phyloP scores from a whole-genome alignment of 2,888 invertebrate species.

The Ethmia dodecea region DNA sequence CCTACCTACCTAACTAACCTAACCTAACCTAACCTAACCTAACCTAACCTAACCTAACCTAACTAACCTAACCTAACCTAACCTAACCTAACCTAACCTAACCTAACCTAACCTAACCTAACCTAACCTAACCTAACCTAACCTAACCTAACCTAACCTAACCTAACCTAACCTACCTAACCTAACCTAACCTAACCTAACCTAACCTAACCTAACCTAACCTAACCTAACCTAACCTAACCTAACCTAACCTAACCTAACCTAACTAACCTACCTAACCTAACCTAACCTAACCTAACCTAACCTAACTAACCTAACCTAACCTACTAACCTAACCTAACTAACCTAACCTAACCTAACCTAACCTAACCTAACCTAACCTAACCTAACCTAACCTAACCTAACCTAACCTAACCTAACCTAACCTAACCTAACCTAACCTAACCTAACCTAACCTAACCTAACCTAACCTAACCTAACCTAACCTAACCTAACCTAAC shows the following conservation, averaged over 20 bases:
- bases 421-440: slow-evolving; percentile 27
- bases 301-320: slow-evolving; percentile 28
- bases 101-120: slow-evolving; percentile 20
- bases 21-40: slow-evolving; percentile 22
- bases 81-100: slow-evolving; percentile 21
- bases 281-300: slow-evolving; percentile 27
- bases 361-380: slow-evolving; percentile 30
- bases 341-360: slow-evolving; percentile 29
- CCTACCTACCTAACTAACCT: slow-evolving; percentile 17
- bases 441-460: slow-evolving; percentile 27
- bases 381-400: slow-evolving; percentile 31
- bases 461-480: slow-evolving; percentile 27
- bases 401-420: slow-evolving; percentile 29
- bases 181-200: slow-evolving; percentile 27
- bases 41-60: slow-evolving; percentile 9
- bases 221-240: slow-evolving; percentile 27
- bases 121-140: slow-evolving; percentile 2
- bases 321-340: slow-evolving; percentile 28
- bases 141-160: slow-evolving; percentile 20
- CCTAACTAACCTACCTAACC: slow-evolving; percentile 24
- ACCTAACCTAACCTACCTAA: slow-evolving; percentile 25
- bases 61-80: slow-evolving; percentile 18
- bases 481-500: slow-evolving; percentile 27
- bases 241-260: slow-evolving; percentile 26
- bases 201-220: slow-evolving; percentile 28